Base-by-base conservation (phyloP, 2,888 invertebrate species). In the Lycocerus yunnanus region DNA sequence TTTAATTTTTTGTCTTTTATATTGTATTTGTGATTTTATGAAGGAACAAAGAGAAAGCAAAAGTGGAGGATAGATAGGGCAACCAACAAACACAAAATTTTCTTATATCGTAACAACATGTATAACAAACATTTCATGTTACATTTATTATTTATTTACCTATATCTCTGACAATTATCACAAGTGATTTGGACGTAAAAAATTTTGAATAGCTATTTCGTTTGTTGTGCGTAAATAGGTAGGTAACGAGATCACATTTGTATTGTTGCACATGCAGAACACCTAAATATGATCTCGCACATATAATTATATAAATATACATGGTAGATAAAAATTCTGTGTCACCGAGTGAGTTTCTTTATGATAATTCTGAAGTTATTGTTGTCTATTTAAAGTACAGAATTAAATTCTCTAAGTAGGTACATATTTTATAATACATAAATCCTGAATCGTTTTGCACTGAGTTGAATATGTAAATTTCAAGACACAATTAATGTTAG, bases 401-500 rank as follows among this genome's bases (percentile, higher is more conserved):
- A 71, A 63, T 63, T 18, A 71, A 75, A 73, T 77, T 78, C 74
- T 75, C 73, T 78, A 77, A 76, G 76, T 76, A 66, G 58, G 27
- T 71, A 66, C 20, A 67, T 73, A 63, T 63, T 18, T 63, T 63
- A 63, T 63, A 63, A 63, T 63, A 18, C 16, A 20, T 69, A 43
- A 43, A 77, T 77, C 79, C 80, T 80, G 80, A 80, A 79, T 74
- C 76, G 74, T 76, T 79, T 79, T 79, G 80, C 80, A 79, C 79
- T 76, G 76, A 76, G 76, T 72, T 75, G 66, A 73, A 65, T 76
- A 71, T 76, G 71, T 71, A 69, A 70, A 27, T 74, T 73, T 71
- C 73, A 76, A 85, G 84, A 85, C 84, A 85, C 85, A 84, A 83
- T 83, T 81, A 83, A 82, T 82, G 80, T 84, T 84, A 85, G 85